These are phyloP conservation scores for Caenorhabditis sp. DNA, from an alignment of 2,888 invertebrate species.

Conservation along the genomic window DNA sequence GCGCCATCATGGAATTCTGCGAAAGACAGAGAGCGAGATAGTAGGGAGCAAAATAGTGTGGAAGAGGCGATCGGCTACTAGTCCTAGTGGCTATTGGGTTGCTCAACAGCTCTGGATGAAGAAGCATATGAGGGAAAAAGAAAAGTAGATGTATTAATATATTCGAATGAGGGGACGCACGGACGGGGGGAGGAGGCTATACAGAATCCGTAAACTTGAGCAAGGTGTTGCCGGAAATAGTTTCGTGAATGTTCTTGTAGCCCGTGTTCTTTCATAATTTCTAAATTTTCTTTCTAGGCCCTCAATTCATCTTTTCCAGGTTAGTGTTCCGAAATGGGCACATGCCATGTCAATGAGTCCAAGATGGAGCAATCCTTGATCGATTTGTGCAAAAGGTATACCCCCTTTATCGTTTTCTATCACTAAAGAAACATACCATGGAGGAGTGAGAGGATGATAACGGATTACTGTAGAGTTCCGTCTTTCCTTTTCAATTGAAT, in stretches of 20 bases:
- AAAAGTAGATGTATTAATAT: constrained; percentile 38
- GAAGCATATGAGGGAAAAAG: constrained; percentile 35
- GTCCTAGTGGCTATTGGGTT: constrained; percentile 43
- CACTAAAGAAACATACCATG: not conserved
- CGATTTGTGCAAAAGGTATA: constrained; percentile 50
- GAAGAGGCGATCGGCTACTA: constrained; percentile 24
- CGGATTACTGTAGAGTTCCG: not conserved
- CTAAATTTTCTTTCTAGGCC: not conserved
- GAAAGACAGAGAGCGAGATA: not conserved
- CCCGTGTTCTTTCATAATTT: not conserved
- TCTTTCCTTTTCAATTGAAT: not conserved
- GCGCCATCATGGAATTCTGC: constrained; percentile 49
- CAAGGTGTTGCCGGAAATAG: not conserved
- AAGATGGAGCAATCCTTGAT: constrained; percentile 22
- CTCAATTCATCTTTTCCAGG: constrained; percentile 19
- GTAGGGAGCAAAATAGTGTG: constrained; percentile 25
- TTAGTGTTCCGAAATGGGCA: constrained; percentile 34
- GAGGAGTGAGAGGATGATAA: not conserved
- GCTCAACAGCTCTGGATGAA: constrained; percentile 39
- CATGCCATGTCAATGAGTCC: constrained; percentile 18
- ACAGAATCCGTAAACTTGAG: not conserved
- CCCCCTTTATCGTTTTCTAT: constrained; percentile 17
- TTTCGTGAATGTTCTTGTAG: not conserved
- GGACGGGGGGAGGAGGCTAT: constrained; percentile 1
- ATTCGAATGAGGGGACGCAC: constrained; percentile 30